Percentiles rank a stretch among this genome's conserved stretches.
phyloP scores from a whole-genome alignment of 2,113 vertebrate species.

The Cisticola juncidis region DNA sequence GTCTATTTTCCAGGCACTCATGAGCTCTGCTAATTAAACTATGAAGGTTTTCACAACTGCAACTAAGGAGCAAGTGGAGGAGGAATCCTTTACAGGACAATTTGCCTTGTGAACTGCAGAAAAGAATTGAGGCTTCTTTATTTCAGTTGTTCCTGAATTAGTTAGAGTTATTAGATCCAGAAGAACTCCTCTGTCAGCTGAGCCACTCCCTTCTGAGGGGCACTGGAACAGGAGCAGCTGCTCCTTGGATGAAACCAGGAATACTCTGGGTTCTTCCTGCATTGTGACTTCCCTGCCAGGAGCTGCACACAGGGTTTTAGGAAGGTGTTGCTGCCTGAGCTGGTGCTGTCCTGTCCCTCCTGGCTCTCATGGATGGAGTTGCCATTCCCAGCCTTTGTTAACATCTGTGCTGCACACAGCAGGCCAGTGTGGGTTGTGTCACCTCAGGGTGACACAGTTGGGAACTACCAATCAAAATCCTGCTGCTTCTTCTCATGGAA shows the following conservation, averaged over 20 bases:
- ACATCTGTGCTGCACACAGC: background rate
- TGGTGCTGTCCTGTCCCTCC: background rate
- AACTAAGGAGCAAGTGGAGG: background rate
- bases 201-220: background rate
- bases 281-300: background rate
- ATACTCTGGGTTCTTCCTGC: background rate
- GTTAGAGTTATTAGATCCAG: too few relatives aligned
- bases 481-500: background rate
- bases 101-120: background rate
- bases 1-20: background rate
- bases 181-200: background rate
- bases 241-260: background rate
- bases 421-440: background rate
- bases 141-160: background rate
- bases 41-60: background rate
- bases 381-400: background rate
- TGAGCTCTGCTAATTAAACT: background rate
- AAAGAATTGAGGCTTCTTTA: background rate
- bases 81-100: background rate
- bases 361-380: background rate
- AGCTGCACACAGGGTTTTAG: background rate
- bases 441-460: background rate
- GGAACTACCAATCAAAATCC: background rate
- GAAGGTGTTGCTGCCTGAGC: background rate
- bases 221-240: background rate